phyloP scores from a whole-genome alignment of 2,888 invertebrate genomes.

The Erpobdella octoculata region DNA sequence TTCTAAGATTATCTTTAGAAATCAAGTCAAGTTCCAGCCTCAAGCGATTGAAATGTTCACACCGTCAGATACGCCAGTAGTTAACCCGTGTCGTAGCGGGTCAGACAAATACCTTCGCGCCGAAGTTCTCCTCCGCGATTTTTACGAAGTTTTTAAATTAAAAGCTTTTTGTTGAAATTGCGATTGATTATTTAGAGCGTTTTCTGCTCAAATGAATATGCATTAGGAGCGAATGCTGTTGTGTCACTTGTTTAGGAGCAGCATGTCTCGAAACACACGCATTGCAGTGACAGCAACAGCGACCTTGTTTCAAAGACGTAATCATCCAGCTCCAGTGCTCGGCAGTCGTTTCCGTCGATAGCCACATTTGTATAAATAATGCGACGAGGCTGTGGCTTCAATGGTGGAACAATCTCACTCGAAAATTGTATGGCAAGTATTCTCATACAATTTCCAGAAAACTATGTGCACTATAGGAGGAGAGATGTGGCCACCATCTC shows the following conservation, averaged over 20 bases:
- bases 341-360: constrained; percentile 3
- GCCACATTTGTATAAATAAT: constrained; percentile 13
- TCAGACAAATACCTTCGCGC: too few species aligned
- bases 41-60: too few species aligned
- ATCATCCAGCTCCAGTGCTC: neutral
- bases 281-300: constrained; percentile 11
- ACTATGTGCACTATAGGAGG: neutral
- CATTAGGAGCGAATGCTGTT: neutral
- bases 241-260: constrained; percentile 1
- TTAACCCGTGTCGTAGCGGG: too few species aligned
- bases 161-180: too few species aligned
- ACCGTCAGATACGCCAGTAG: too few species aligned
- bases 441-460: neutral
- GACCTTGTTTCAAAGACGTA: constrained; percentile 9
- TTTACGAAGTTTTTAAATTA: too few species aligned
- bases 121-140: too few species aligned
- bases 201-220: neutral
- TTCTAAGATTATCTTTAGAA: too few species aligned
- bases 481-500: neutral
- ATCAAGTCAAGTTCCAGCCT: too few species aligned
- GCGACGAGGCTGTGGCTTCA: constrained; percentile 3
- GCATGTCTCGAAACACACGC: neutral
- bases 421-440: too few species aligned
- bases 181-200: too few species aligned
- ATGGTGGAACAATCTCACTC: too few species aligned